phyloP scores from a whole-genome alignment of 2,113 vertebrate genomes.

The Engystomops pustulosus region DNA sequence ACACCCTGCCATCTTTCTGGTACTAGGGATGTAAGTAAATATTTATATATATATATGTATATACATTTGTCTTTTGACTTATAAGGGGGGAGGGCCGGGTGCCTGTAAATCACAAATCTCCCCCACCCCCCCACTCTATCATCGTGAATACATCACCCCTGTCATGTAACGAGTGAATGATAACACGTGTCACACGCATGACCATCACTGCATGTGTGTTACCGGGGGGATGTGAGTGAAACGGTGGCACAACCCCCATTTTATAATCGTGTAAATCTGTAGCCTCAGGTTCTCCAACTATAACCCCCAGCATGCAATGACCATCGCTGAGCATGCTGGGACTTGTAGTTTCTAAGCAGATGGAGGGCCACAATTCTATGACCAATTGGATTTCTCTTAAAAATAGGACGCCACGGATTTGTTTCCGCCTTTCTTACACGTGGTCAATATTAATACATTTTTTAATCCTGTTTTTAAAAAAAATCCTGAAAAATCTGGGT shows the following conservation, averaged over 20 bases:
- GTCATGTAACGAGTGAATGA: constrained; percentile 24
- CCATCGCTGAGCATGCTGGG: not conserved
- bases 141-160: constrained; percentile 2
- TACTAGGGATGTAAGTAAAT: constrained; percentile 64
- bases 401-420: not conserved
- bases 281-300: not conserved
- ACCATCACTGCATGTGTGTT: constrained; percentile 39
- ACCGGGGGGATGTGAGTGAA: not conserved
- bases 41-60: constrained; percentile 43
- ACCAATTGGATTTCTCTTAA: not conserved
- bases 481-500: not conserved
- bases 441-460: no score
- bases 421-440: not conserved
- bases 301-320: not conserved
- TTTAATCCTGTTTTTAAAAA: no score
- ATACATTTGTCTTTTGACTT: constrained; percentile 40
- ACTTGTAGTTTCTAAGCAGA: not conserved
- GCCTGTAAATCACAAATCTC: constrained; percentile 33
- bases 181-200: constrained; percentile 44
- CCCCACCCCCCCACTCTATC: not conserved
- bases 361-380: not conserved
- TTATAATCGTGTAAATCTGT: no score
- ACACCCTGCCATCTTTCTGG: constrained; percentile 7
- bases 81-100: not conserved
- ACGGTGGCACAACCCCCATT: not conserved